Percentiles rank a stretch among this genome's conserved stretches.
These are phyloP conservation scores for Schizopygopsis malacanthus DNA, from an alignment of 2,797 vertebrate species.

Conservation along the genomic window DNA sequence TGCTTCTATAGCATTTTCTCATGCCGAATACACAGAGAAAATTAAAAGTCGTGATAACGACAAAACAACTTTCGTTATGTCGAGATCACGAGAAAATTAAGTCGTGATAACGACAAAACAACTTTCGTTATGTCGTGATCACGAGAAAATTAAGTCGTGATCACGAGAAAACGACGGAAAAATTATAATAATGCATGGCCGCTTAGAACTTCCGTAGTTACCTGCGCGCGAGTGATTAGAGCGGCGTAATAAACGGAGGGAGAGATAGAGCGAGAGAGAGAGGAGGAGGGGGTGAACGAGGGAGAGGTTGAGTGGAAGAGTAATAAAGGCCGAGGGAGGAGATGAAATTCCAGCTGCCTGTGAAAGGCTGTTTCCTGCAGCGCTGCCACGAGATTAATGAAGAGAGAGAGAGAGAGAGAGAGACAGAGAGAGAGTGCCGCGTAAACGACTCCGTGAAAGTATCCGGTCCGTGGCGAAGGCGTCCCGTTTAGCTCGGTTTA, in stretches of 20 bases:
- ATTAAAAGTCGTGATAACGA: no score
- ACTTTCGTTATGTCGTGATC: no score
- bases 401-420: constrained; percentile 25
- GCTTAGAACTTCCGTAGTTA: no score
- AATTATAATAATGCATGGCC: no score
- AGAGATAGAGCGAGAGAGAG: constrained; percentile 32
- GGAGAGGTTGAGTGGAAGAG: constrained; percentile 45
- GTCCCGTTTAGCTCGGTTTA: constrained; percentile 31
- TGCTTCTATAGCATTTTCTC: no score
- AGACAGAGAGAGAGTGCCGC: constrained; percentile 13
- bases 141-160: no score
- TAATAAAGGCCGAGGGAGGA: constrained; percentile 58
- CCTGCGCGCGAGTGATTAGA: constrained; percentile 61
- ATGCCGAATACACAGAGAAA: no score
- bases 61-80: no score
- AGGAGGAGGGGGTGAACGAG: constrained; percentile 17
- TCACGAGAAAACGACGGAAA: no score
- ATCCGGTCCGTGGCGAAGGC: constrained; percentile 10
- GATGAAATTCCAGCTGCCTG: constrained; percentile 65
- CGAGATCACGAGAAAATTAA: no score
- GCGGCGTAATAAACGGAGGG: constrained; percentile 59
- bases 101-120: no score
- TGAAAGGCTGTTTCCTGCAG: constrained; percentile 57
- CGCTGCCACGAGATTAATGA: constrained; percentile 60
- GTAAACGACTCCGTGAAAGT: constrained; percentile 19